Base-by-base conservation (phyloP, 1,140 invertebrate species). In the Apolygus lucorum region DNA sequence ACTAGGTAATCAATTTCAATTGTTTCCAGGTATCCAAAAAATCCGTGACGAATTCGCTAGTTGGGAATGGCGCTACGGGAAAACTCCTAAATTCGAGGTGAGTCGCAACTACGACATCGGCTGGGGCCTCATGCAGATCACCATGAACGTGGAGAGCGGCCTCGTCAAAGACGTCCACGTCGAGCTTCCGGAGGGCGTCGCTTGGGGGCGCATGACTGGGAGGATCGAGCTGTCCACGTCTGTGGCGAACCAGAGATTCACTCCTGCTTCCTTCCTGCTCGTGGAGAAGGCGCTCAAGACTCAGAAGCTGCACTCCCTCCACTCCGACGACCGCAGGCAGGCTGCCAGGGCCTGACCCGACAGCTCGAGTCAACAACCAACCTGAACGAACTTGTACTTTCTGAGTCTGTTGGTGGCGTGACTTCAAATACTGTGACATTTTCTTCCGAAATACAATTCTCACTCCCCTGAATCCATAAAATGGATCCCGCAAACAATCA, bases 51-150 rank as follows among this genome's bases (percentile, higher is more conserved):
- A 89, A 70, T 85, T 94, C 26, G 76, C 81, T 70, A 88, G 85
- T 17, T 96, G 93, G 93, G 84, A 92, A 63, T 96, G 93, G 93
- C 85, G 85, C 66, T 94, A 85, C 79, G 94, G 91, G n/a, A 88
- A 86, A 76, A 92, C 93, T 0, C 94, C 94, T 0, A 86, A 86
- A 74, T 97, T 96, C 78, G 85, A 84, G 0, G 84, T 92, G 2
- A 70, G 71, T 22, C 67, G 74, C 21, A 52, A 67, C 22, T 28
- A 52, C n/a, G 64, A 65, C 2, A 67, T 67, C 22, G 63, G 52
- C 14, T 59, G 28, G 2, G 65, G 64, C 25, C 2, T 25, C 4
- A 28, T 74, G 26, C 67, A 54, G 1, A 69, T 77, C 11, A 52
- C 68, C 11, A 63, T 76, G 4, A 69, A 72, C 26, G 74, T 77